A percentile compares a stretch with the other conserved stretches of the same genome.
phyloP scores from a whole-genome alignment of 2,888 invertebrate genomes.

The Chalcosyrphus nemorum region DNA sequence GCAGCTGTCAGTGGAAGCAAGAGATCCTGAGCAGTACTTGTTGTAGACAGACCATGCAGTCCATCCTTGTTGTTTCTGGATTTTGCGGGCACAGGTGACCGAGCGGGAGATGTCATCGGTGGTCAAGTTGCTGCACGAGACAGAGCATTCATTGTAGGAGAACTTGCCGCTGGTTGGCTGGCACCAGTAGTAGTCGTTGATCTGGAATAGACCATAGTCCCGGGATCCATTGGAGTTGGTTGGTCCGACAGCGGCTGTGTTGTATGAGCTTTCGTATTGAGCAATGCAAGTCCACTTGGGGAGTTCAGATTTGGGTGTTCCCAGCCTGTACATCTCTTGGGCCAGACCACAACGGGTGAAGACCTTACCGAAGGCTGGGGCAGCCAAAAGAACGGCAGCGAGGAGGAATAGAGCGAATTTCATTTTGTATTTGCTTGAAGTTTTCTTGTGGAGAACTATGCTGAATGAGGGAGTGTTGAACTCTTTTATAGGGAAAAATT shows the following conservation, averaged over 20 bases:
- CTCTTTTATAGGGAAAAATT: background rate
- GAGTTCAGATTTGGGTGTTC: conserved; percentile 78
- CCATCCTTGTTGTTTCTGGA: conserved; percentile 79
- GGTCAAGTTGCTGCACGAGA: conserved; percentile 78
- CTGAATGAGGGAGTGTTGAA: background rate
- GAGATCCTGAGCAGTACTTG: conserved; percentile 75
- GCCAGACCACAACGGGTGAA: conserved; percentile 78
- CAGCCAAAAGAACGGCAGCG: conserved; percentile 64
- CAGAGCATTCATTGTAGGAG: conserved; percentile 79
- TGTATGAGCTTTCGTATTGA: conserved; percentile 80
- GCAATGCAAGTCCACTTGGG: conserved; percentile 79
- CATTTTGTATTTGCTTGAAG: conserved; percentile 19
- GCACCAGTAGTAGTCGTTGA: conserved; percentile 81
- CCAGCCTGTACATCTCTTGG: conserved; percentile 79
- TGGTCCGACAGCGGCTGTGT: conserved; percentile 82
- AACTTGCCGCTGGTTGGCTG: conserved; percentile 75
- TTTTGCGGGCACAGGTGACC: conserved; percentile 77
- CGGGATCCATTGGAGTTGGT: conserved; percentile 82
- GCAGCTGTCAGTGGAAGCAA: conserved; percentile 76
- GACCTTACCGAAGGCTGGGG: conserved; percentile 74
- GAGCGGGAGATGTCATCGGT: conserved; percentile 78
- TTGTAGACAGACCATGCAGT: conserved; percentile 79
- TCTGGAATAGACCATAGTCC: conserved; percentile 82
- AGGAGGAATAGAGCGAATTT: conserved; percentile 36
- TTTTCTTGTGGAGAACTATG: conserved; percentile 7